Percentiles rank a stretch among this genome's conserved stretches.
Evolutionary conservation across 1,140 invertebrate species (phyloP).

Genomic region (Tyrophagus putrescentiae): DNA sequence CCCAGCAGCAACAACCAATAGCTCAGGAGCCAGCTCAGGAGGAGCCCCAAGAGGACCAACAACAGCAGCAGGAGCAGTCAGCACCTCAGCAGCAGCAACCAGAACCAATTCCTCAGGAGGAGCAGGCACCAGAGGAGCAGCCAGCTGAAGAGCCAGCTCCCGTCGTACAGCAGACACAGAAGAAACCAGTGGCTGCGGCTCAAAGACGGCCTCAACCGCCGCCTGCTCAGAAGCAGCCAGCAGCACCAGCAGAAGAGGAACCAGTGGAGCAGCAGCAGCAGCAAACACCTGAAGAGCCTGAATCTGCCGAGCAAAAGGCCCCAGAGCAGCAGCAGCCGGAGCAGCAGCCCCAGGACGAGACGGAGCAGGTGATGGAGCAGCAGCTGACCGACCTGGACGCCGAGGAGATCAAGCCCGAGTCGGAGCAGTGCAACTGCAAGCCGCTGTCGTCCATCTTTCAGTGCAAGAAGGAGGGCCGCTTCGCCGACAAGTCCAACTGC

Average conservation of each 20-base stretch:
- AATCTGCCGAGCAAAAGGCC: not conserved
- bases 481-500: constrained; percentile 10
- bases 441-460: constrained; percentile 11
- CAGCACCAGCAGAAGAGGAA: not conserved
- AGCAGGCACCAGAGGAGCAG: not conserved
- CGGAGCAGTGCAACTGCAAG: constrained; percentile 10
- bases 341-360: not conserved
- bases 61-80: not conserved
- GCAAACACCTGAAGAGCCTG: not conserved
- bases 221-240: not conserved
- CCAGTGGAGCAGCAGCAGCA: not conserved
- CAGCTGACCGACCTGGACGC: not conserved
- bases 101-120: not conserved
- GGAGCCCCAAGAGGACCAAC: not conserved
- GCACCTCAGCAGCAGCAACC: not conserved
- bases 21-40: not conserved
- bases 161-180: not conserved
- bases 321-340: not conserved
- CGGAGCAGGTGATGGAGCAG: not conserved
- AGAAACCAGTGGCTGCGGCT: too few relatives aligned
- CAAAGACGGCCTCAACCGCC: too few relatives aligned
- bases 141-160: not conserved
- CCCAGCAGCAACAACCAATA: constrained; percentile 4
- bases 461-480: constrained; percentile 2
- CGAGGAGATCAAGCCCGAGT: constrained; percentile 5